Percentiles rank a stretch among this genome's conserved stretches.
These are phyloP conservation scores for Lineus longissimus DNA, from an alignment of 1,140 invertebrate species.

Conservation along the genomic window DNA sequence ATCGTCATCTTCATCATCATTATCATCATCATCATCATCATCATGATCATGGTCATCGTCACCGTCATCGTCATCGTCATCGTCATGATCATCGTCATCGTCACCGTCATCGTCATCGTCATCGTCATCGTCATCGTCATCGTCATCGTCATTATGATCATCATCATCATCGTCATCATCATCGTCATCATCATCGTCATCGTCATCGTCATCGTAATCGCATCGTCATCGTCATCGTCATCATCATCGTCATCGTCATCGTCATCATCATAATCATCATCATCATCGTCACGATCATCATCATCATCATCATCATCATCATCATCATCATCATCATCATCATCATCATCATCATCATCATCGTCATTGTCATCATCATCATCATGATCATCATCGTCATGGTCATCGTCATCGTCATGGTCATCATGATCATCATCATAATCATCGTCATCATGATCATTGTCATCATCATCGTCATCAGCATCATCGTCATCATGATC, in stretches of 20 bases:
- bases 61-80: neutral
- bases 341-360: constrained; percentile 4
- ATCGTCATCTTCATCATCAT: neutral
- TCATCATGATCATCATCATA: too few relatives aligned
- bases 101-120: neutral
- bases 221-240: too few relatives aligned
- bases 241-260: neutral
- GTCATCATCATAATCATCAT: too few relatives aligned
- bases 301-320: neutral
- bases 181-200: neutral
- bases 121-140: too few relatives aligned
- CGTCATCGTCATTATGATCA: too few relatives aligned
- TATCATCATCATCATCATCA: neutral
- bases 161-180: too few relatives aligned
- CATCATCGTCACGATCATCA: too few relatives aligned
- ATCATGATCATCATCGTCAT: neutral
- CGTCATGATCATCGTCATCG: too few relatives aligned
- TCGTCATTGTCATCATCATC: constrained; percentile 6
- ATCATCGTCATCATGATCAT: too few relatives aligned
- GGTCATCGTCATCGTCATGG: neutral
- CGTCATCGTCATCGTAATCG: too few relatives aligned
- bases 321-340: neutral
- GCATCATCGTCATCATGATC: too few relatives aligned
- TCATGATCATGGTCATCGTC: neutral
- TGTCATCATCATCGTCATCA: too few relatives aligned